A percentile compares a stretch with the other conserved stretches of the same genome.
Evolutionary conservation across 2,797 vertebrate species (phyloP).

Genomic region (Sorex maritimensis): DNA sequence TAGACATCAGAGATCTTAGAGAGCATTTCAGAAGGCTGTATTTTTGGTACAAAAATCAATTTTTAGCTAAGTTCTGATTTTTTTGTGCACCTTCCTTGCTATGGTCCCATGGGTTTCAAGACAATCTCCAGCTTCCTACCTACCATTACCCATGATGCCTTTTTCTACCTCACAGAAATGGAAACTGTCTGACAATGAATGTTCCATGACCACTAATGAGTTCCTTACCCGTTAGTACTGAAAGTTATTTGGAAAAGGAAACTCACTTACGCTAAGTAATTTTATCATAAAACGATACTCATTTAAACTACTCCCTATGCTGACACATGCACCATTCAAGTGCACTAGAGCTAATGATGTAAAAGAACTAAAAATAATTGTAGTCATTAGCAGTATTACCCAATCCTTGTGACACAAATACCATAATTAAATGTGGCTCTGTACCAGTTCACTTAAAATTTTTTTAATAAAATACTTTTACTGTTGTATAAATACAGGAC

Average conservation of each 20-base stretch:
- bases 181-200: slow-evolving; percentile 64
- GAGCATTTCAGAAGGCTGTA: background rate
- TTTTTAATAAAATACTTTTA: slow-evolving; percentile 64
- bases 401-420: slow-evolving; percentile 31
- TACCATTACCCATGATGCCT: slow-evolving; percentile 7
- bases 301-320: background rate
- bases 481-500: slow-evolving; percentile 45
- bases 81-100: background rate
- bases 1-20: background rate
- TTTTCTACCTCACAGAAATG: slow-evolving; percentile 56
- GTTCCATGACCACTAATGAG: background rate
- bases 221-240: slow-evolving; percentile 16
- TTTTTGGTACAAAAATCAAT: background rate
- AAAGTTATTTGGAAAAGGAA: slow-evolving; percentile 52
- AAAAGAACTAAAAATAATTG: slow-evolving; percentile 42
- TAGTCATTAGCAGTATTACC: slow-evolving; percentile 17
- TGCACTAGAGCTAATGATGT: slow-evolving; percentile 32
- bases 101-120: background rate
- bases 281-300: background rate
- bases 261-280: slow-evolving; percentile 43
- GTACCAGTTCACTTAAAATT: slow-evolving; percentile 42
- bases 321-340: background rate
- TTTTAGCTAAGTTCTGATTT: background rate
- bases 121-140: background rate
- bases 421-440: slow-evolving; percentile 58